phyloP scores from a whole-genome alignment of 2,888 invertebrate genomes.

The Rhagophthalmus giganteus region DNA sequence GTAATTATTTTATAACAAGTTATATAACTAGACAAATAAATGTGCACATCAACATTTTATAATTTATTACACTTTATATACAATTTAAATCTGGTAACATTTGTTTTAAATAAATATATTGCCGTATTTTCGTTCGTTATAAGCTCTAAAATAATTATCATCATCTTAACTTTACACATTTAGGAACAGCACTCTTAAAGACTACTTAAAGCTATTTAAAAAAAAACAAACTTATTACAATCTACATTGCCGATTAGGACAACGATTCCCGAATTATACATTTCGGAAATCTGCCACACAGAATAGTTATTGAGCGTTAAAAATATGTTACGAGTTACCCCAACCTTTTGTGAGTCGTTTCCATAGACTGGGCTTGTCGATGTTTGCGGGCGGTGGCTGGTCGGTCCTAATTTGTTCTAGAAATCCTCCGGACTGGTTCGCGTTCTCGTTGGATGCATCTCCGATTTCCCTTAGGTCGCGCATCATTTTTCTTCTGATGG shows the following conservation, averaged over 20 bases:
- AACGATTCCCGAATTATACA: no score
- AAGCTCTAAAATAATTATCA: slow-evolving; percentile 3
- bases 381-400: slow-evolving; percentile 54
- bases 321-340: slow-evolving; percentile 36
- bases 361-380: slow-evolving; percentile 56
- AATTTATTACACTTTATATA: no score
- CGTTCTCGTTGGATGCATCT: slow-evolving; percentile 46
- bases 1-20: no score
- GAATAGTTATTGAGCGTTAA: slow-evolving; percentile 3
- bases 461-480: slow-evolving; percentile 72
- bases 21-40: no score
- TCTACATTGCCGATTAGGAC: no score
- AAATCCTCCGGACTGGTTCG: slow-evolving; percentile 49
- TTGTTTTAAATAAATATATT: no score
- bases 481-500: slow-evolving; percentile 84
- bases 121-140: slow-evolving; percentile 5
- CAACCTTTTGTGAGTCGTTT: slow-evolving; percentile 55
- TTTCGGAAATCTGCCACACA: slow-evolving; percentile 3
- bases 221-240: no score
- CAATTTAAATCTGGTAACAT: no score
- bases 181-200: slow-evolving; percentile 24
- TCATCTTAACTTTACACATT: slow-evolving; percentile 1
- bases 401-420: slow-evolving; percentile 55
- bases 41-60: no score
- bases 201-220: slow-evolving; percentile 20